Evolutionary conservation across 2,888 invertebrate genomes (phyloP).

Genomic region (Allacma fusca): DNA sequence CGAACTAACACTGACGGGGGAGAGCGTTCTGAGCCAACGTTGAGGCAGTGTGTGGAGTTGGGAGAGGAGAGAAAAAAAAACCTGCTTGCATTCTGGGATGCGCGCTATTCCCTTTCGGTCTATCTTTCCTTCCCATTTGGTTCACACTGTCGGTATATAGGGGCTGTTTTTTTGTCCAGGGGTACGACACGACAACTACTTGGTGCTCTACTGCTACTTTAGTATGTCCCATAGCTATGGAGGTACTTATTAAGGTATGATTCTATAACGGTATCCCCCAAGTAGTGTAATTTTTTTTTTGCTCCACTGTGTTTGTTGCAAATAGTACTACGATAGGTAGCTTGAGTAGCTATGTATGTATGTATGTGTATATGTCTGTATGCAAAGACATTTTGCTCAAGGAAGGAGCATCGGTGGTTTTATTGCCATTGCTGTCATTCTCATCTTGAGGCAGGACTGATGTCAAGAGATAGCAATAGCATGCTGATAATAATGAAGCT

Average conservation of each 20-base stretch:
- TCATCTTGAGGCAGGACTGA: slow-evolving; percentile 19
- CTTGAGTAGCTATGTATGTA: too few species aligned
- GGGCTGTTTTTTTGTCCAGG: too few species aligned
- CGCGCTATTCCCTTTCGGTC: background rate
- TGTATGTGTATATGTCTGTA: background rate
- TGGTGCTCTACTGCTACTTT: too few species aligned
- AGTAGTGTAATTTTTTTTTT: too few species aligned
- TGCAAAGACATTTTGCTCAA: background rate
- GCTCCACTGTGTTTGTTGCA: too few species aligned
- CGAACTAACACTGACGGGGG: slow-evolving; percentile 27
- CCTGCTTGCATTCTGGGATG: background rate
- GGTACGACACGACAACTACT: too few species aligned
- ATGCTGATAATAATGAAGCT: slow-evolving; percentile 19
- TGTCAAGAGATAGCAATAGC: slow-evolving; percentile 27
- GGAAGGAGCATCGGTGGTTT: slow-evolving; percentile 20
- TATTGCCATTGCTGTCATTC: slow-evolving; percentile 28
- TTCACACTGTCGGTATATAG: too few species aligned
- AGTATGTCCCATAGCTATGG: too few species aligned
- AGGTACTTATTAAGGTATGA: too few species aligned
- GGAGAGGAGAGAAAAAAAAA: background rate
- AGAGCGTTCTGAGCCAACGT: background rate
- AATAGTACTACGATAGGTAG: too few species aligned
- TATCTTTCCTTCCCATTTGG: too few species aligned
- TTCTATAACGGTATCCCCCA: too few species aligned
- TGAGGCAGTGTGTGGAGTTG: background rate